These are phyloP conservation scores for Epizoanthus fatuus DNA, from an alignment of 92 coral and sea anemone genomes.

Conservation along the genomic window DNA sequence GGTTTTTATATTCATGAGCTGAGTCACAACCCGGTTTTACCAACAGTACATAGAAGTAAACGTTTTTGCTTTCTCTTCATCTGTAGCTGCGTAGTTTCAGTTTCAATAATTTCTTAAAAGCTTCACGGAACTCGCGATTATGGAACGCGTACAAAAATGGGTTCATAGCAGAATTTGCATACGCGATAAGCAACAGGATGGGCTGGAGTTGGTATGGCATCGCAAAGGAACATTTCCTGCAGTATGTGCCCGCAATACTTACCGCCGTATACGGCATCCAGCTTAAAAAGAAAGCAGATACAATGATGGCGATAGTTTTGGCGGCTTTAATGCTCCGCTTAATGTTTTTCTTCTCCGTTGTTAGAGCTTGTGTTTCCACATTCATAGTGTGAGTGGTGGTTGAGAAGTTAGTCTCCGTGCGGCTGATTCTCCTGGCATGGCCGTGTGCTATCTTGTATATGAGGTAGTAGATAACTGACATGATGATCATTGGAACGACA, in stretches of 20 bases:
- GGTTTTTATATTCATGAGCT: too few species aligned
- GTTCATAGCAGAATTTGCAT: constrained; percentile 81
- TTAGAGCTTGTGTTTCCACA: constrained; percentile 4
- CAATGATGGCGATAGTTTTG: constrained; percentile 84
- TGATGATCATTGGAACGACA: constrained; percentile 70
- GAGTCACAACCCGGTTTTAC: too few species aligned
- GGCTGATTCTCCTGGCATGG: constrained; percentile 73
- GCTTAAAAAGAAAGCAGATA: constrained; percentile 80
- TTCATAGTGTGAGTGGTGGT: background rate
- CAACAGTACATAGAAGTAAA: too few species aligned
- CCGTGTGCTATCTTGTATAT: constrained; percentile 79
- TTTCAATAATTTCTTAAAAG: constrained; percentile 67
- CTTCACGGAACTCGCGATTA: constrained; percentile 83
- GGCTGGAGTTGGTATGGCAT: constrained; percentile 10
- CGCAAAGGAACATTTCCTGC: constrained; percentile 23
- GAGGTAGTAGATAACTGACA: constrained; percentile 75
- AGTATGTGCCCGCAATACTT: constrained; percentile 57
- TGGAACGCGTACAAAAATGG: constrained; percentile 90
- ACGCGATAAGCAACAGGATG: constrained; percentile 69
- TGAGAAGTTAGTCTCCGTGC: constrained; percentile 56
- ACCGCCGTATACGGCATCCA: constrained; percentile 85
- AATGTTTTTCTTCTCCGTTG: constrained; percentile 57
- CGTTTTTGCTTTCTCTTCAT: background rate
- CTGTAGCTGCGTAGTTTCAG: constrained; percentile 29
- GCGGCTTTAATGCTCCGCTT: constrained; percentile 83